Conservation (phyloP, 2,888 invertebrate genomes). For the Deroplatys truncata region DNA sequence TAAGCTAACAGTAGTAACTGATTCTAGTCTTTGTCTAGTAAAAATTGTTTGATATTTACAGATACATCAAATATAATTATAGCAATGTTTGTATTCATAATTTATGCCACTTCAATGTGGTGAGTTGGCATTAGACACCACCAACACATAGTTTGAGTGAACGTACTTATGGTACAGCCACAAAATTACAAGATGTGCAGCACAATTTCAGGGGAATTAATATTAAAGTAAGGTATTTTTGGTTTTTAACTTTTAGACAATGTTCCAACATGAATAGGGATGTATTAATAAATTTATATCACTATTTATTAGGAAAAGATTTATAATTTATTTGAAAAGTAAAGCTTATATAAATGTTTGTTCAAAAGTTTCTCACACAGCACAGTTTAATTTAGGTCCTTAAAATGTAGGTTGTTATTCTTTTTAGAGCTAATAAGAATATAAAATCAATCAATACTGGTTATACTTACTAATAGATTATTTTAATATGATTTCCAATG, state of each 20-base stretch:
- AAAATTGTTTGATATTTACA: too few species aligned
- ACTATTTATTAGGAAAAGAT: not conserved
- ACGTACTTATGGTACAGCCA: not conserved
- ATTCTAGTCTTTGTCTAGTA: not conserved
- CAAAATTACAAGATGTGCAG: not conserved
- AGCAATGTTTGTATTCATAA: too few species aligned
- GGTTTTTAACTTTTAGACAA: not conserved
- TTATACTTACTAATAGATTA: too few species aligned
- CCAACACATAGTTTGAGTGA: too few species aligned
- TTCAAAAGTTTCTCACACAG: not conserved
- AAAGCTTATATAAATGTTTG: not conserved
- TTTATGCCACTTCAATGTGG: too few species aligned
- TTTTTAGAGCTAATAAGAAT: not conserved
- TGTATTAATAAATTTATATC: not conserved
- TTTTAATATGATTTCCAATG: too few species aligned
- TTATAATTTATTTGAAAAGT: not conserved
- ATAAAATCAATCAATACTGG: too few species aligned
- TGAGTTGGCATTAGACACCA: too few species aligned
- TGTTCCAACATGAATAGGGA: not conserved
- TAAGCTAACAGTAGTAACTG: not conserved
- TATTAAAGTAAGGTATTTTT: not conserved
- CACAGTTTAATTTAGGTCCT: not conserved
- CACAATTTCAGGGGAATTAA: not conserved
- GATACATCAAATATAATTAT: too few species aligned
- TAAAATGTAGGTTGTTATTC: not conserved